These are phyloP conservation scores for Chaetodon auriga DNA, from an alignment of 2,113 vertebrate genomes.

Conservation along the genomic window DNA sequence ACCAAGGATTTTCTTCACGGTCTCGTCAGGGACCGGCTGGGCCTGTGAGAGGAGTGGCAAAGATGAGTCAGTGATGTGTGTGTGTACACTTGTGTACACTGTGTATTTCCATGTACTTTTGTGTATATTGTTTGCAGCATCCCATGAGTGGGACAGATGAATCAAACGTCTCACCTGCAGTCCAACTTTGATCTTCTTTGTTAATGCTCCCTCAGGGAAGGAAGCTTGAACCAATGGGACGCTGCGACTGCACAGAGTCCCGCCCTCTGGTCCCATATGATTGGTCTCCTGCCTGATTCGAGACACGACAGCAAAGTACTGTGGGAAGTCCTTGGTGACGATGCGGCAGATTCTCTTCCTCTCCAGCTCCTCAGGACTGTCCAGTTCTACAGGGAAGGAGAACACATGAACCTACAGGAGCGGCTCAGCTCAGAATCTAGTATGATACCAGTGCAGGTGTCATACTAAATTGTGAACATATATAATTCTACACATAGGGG, in stretches of 20 bases:
- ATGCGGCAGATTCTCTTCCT: slow-evolving; percentile 97
- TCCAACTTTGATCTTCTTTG: slow-evolving; percentile 97
- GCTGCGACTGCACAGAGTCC: slow-evolving; percentile 92
- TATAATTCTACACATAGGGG: not conserved
- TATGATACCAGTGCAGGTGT: too few species aligned
- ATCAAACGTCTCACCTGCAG: slow-evolving; percentile 88
- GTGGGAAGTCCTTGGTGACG: slow-evolving; percentile 97
- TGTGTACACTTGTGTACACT: not conserved
- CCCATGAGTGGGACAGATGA: not conserved
- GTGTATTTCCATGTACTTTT: not conserved
- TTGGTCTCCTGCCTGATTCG: slow-evolving; percentile 97
- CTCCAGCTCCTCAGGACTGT: slow-evolving; percentile 92
- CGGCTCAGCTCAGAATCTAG: too few species aligned
- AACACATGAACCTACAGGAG: not conserved
- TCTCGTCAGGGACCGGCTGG: slow-evolving; percentile 95
- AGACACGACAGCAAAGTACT: slow-evolving; percentile 98
- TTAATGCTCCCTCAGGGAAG: slow-evolving; percentile 96
- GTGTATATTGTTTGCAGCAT: not conserved
- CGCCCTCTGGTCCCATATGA: slow-evolving; percentile 97
- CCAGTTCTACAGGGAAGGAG: slow-evolving; percentile 87
- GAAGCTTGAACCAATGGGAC: slow-evolving; percentile 93
- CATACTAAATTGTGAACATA: too few species aligned
- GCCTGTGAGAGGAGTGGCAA: slow-evolving; percentile 82
- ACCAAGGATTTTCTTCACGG: slow-evolving; percentile 95
- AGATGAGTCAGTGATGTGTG: not conserved